Percentiles rank a stretch among this genome's conserved stretches.
Conservation (phyloP, 1,140 invertebrate genomes). For the Philotrypesis tridentata region DNA sequence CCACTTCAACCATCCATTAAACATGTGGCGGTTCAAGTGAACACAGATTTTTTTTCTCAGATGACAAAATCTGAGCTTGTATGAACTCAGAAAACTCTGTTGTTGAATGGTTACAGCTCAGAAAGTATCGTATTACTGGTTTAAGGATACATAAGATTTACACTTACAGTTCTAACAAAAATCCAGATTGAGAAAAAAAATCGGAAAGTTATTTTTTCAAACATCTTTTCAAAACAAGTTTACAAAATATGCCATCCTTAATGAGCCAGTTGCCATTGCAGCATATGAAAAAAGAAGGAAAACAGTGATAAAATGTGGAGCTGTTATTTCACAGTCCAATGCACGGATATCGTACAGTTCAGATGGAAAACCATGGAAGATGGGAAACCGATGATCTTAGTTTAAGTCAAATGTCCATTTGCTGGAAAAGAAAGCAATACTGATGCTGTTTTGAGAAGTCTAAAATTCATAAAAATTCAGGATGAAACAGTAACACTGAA, state of each 20-base stretch:
- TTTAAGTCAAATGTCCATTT: slow-evolving; percentile 53
- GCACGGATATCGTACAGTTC: slow-evolving; percentile 47
- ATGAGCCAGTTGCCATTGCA: slow-evolving; percentile 26
- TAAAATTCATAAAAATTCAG: background rate
- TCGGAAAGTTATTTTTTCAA: slow-evolving; percentile 32
- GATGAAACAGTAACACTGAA: slow-evolving; percentile 34
- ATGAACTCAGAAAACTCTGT: background rate
- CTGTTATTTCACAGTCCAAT: slow-evolving; percentile 37
- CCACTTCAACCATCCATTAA: too few species aligned
- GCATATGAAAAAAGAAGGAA: slow-evolving; percentile 5
- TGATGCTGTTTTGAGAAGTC: slow-evolving; percentile 20
- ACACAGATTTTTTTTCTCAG: too few species aligned
- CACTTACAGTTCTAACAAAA: slow-evolving; percentile 39
- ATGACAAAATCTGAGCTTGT: too few species aligned
- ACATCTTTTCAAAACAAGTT: slow-evolving; percentile 4
- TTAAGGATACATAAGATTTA: background rate
- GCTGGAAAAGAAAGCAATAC: slow-evolving; percentile 45
- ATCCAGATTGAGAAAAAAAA: slow-evolving; percentile 45
- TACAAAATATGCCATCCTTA: slow-evolving; percentile 30
- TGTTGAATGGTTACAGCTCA: background rate
- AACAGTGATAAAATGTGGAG: slow-evolving; percentile 21
- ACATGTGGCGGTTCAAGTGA: too few species aligned
- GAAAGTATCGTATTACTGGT: slow-evolving; percentile 30
- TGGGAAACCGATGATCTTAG: slow-evolving; percentile 10
- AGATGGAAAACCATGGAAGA: slow-evolving; percentile 46